Conservation (phyloP, 2,797 vertebrate genomes). For the Thalassophryne amazonica region DNA sequence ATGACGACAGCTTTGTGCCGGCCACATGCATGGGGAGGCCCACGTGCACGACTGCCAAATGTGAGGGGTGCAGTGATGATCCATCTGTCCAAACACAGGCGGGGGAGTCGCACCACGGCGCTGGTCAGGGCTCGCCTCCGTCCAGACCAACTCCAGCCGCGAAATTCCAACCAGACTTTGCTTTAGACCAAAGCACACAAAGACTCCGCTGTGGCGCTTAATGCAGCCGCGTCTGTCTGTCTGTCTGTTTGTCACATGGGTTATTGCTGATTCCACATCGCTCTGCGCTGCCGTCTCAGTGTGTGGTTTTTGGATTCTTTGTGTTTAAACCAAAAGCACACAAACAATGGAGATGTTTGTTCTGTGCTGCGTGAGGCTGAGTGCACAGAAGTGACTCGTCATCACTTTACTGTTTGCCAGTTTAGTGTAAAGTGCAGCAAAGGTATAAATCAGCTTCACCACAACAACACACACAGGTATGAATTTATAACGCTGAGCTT, state of each 20-base stretch:
- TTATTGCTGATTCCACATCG: constrained; percentile 40
- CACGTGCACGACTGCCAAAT: constrained; percentile 42
- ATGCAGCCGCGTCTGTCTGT: constrained; percentile 31
- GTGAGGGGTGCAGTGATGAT: constrained; percentile 54
- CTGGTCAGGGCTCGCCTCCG: constrained; percentile 47
- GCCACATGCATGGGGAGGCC: constrained; percentile 1
- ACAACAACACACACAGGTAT: too few species aligned
- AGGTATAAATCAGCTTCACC: too few species aligned
- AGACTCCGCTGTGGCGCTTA: constrained; percentile 19
- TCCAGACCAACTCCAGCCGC: constrained; percentile 13
- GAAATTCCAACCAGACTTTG: constrained; percentile 58
- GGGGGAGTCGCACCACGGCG: constrained; percentile 48
- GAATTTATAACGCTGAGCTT: too few species aligned
- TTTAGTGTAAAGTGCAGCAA: too few species aligned
- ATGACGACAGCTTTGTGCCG: constrained; percentile 44
- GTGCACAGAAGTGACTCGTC: too few species aligned
- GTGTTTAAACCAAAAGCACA: constrained; percentile 3
- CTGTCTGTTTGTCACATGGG: constrained; percentile 14
- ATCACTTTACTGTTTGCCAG: too few species aligned
- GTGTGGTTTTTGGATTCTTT: constrained; percentile 29
- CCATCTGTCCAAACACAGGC: constrained; percentile 71
- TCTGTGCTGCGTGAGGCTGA: background rate
- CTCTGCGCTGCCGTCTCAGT: constrained; percentile 18
- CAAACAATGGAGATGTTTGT: constrained; percentile 17
- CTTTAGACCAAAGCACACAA: constrained; percentile 42